Evolutionary conservation across 1,140 invertebrate species (phyloP).

Genomic region (Psilanteris sp.): DNA sequence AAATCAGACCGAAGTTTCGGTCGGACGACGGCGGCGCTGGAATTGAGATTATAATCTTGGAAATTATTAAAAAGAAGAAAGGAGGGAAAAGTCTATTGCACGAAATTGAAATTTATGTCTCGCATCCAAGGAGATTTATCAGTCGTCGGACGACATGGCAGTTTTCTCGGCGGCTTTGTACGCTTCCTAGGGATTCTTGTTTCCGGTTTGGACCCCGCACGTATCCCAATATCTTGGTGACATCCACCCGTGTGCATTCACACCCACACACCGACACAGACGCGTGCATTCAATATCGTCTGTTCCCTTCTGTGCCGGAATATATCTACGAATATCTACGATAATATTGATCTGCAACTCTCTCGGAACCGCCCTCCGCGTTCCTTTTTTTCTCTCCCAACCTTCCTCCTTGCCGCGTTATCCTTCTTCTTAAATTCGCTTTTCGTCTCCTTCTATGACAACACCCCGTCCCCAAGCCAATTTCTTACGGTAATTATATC

Average conservation of each 20-base stretch:
- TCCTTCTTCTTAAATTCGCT: slow-evolving; percentile 6
- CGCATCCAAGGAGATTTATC: slow-evolving; percentile 64
- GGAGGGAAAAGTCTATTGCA: slow-evolving; percentile 61
- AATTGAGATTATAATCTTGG: slow-evolving; percentile 64
- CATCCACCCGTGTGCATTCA: slow-evolving; percentile 61
- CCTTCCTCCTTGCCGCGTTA: slow-evolving; percentile 27
- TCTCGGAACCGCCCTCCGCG: slow-evolving; percentile 55
- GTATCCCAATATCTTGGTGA: slow-evolving; percentile 62
- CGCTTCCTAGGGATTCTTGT: slow-evolving; percentile 63
- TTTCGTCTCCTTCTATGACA: slow-evolving; percentile 10
- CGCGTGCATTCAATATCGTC: slow-evolving; percentile 62
- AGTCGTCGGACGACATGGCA: slow-evolving; percentile 61
- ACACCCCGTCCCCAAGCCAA: slow-evolving; percentile 50
- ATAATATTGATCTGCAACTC: slow-evolving; percentile 70
- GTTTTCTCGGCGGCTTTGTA: slow-evolving; percentile 64
- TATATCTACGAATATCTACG: slow-evolving; percentile 69
- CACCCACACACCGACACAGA: slow-evolving; percentile 49
- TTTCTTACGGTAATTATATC: slow-evolving; percentile 71
- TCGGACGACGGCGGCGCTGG: slow-evolving; percentile 22
- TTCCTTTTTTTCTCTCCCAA: slow-evolving; percentile 50
- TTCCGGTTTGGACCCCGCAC: slow-evolving; percentile 63
- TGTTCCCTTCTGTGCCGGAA: slow-evolving; percentile 55
- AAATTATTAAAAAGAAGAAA: slow-evolving; percentile 67
- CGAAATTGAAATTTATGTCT: slow-evolving; percentile 65
- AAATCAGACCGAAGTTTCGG: slow-evolving; percentile 54